Conservation (phyloP, 2,797 vertebrate genomes). For the Enteromius fasciolatus region DNA sequence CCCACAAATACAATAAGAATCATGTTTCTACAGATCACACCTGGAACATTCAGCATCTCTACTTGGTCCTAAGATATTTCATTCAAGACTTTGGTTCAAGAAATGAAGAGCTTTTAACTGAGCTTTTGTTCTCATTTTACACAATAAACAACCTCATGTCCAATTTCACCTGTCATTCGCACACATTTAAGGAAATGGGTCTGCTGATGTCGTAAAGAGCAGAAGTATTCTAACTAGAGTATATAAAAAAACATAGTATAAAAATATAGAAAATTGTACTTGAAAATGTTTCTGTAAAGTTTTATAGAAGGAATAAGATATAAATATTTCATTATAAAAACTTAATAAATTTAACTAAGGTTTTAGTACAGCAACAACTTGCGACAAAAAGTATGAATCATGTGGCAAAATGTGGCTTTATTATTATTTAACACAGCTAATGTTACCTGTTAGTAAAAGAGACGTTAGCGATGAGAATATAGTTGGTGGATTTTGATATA, state of each 20-base stretch:
- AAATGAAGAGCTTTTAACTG: neutral
- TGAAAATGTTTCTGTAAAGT: neutral
- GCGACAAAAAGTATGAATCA: neutral
- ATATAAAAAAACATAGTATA: neutral
- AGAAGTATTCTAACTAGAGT: neutral
- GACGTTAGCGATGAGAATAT: neutral
- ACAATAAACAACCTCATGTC: neutral
- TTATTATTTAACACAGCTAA: neutral
- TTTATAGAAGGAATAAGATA: no score
- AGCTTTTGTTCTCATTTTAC: neutral
- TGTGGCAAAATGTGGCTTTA: neutral
- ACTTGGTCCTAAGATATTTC: neutral
- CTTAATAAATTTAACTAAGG: no score
- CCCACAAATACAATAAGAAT: neutral
- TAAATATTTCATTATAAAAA: no score
- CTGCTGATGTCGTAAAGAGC: neutral
- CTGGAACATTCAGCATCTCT: neutral
- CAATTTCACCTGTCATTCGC: neutral
- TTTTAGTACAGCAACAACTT: neutral
- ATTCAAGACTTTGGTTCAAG: neutral
- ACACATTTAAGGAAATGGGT: neutral
- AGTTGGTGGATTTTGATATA: neutral
- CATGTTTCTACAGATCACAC: neutral
- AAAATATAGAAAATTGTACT: neutral
- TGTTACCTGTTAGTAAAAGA: neutral